These are phyloP conservation scores for Neoaliturus tenellus DNA, from an alignment of 2,888 invertebrate genomes.

Conservation along the genomic window DNA sequence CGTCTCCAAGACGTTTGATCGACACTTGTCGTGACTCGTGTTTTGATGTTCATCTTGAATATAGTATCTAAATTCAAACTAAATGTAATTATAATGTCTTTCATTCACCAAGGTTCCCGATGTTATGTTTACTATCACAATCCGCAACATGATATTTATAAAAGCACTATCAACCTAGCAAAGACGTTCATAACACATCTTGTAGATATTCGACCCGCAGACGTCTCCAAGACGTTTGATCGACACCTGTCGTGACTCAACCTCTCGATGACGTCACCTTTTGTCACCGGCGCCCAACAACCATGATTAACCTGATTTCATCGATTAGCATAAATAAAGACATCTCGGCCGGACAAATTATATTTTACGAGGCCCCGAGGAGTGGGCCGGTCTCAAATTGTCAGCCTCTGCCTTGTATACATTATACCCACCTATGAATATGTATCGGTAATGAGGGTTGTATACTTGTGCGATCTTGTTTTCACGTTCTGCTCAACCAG, in stretches of 20 bases:
- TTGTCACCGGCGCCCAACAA: conserved; percentile 14
- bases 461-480: conserved; percentile 35
- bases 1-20: not conserved
- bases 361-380: conserved; percentile 15
- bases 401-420: conserved; percentile 31
- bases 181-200: too few relatives aligned
- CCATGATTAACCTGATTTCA: conserved; percentile 29
- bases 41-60: too few relatives aligned
- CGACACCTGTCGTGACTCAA: not conserved
- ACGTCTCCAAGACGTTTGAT: too few relatives aligned
- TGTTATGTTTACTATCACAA: too few relatives aligned
- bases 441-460: conserved; percentile 20
- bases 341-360: conserved; percentile 44
- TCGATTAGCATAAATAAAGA: conserved; percentile 47
- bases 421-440: conserved; percentile 40
- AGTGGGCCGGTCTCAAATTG: conserved; percentile 38
- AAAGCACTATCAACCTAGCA: too few relatives aligned
- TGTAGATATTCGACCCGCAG: too few relatives aligned
- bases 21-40: not conserved
- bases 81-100: too few relatives aligned
- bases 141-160: too few relatives aligned
- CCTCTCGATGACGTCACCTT: conserved; percentile 26
- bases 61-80: too few relatives aligned
- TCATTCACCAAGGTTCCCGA: too few relatives aligned
- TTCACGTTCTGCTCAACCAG: conserved; percentile 18